Conservation (phyloP, 1,140 invertebrate genomes). For the Harpegnathos saltator region DNA sequence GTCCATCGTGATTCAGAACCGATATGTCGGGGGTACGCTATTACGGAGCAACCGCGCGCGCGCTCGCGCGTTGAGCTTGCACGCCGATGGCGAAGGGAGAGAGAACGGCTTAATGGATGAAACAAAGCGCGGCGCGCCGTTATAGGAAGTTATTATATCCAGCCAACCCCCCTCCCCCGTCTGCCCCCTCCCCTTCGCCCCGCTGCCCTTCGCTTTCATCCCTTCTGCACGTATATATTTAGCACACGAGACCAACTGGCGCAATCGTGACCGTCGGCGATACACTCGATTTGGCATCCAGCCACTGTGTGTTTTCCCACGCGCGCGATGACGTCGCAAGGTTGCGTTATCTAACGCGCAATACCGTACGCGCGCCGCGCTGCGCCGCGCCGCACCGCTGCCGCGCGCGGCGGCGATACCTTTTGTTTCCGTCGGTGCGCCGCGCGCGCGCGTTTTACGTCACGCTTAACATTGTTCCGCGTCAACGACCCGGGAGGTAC, state of each 20-base stretch:
- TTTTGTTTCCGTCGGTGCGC: slow-evolving; percentile 26
- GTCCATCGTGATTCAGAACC: slow-evolving; percentile 38
- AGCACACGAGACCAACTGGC: slow-evolving; percentile 62
- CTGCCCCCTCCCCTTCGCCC: background rate
- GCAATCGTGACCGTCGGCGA: slow-evolving; percentile 67
- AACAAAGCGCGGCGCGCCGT: slow-evolving; percentile 52
- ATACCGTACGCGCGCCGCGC: slow-evolving; percentile 14
- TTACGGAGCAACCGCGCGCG: slow-evolving; percentile 33
- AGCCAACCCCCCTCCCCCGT: background rate
- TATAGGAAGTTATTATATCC: slow-evolving; percentile 51
- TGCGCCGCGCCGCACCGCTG: too few relatives aligned
- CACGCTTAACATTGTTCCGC: slow-evolving; percentile 16
- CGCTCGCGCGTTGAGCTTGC: slow-evolving; percentile 16
- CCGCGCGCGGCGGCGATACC: too few relatives aligned
- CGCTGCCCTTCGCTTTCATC: background rate
- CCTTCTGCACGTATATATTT: slow-evolving; percentile 68
- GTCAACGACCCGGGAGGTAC: slow-evolving; percentile 8
- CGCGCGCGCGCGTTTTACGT: background rate
- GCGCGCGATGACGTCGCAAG: slow-evolving; percentile 64
- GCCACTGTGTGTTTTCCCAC: slow-evolving; percentile 72
- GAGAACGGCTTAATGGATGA: slow-evolving; percentile 50
- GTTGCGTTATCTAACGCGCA: slow-evolving; percentile 64
- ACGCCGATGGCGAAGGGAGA: slow-evolving; percentile 1
- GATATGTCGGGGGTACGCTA: slow-evolving; percentile 7
- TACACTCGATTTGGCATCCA: slow-evolving; percentile 70